Conservation (phyloP, 2,888 invertebrate species). For the Dugesia japonica region DNA sequence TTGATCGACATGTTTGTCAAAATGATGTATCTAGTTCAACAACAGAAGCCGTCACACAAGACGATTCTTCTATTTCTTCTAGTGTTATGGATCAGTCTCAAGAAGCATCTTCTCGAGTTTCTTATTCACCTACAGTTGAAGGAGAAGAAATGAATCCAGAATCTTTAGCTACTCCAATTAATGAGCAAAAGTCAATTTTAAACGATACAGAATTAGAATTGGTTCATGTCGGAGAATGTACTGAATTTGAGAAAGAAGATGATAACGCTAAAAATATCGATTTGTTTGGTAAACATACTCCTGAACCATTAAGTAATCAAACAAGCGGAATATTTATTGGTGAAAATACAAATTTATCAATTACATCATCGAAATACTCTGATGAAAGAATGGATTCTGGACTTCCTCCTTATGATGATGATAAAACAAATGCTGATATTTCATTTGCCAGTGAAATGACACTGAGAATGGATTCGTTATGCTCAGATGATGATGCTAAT, state of each 20-base stretch:
- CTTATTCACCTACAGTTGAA: slow-evolving; percentile 8
- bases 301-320: not conserved
- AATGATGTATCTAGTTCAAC: not conserved
- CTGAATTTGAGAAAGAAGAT: not conserved
- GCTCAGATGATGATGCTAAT: not conserved
- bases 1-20: not conserved
- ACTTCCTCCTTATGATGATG: not conserved
- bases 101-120: not conserved
- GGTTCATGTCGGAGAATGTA: not conserved
- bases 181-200: not conserved
- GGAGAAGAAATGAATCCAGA: not conserved
- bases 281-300: not conserved
- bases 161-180: not conserved
- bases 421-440: not conserved
- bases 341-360: not conserved
- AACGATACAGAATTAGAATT: no score
- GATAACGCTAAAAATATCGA: not conserved
- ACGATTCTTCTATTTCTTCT: not conserved
- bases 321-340: not conserved
- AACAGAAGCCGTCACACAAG: not conserved
- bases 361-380: not conserved
- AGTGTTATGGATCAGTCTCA: not conserved
- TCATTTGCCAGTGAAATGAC: not conserved
- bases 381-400: slow-evolving; percentile 8
- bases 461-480: not conserved